Evolutionary conservation across 1,140 invertebrate species (phyloP), one percentile per base, ranked within the genome.

Genomic region (Diploscapter pachys): DNA sequence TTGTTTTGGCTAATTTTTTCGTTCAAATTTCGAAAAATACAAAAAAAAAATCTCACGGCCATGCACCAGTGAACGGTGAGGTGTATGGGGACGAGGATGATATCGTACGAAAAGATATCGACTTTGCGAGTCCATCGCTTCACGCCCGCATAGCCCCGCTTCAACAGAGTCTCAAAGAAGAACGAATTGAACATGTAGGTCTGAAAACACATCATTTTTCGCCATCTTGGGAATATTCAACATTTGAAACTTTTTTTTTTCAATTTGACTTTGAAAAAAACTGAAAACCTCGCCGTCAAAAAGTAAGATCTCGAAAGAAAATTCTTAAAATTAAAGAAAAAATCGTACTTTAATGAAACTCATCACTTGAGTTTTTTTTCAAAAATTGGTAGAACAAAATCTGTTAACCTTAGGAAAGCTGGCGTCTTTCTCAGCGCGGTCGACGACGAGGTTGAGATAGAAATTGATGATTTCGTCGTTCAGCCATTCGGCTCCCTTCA

Each of bases 391-490:
- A 31, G 31, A 31, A 31, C 31, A 31, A 31, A 31, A 31, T 31
- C 31, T 31, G 31, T 31, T 31, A 5, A 84, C 81, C 52, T 85
- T 84, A 11, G 82, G 82, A 2, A 83, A 71, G 4, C 63, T 57
- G 4, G 48, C 9, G 13, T 86, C 80, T 13, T 89, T 86, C 78
- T 89, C 89, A 53, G 90, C 89, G 80, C 94, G 83, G 75, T 91
- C 90, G 84, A 91, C 91, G 54, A 96, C 87, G 76, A 94, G 85
- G 83, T 92, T 92, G 90, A 95, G 92, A 85, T 95, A 96, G 86
- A 93, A 96, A 86, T 96, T 92, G 71, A 97, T 97, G 1, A 98
- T 92, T 87, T 96, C 94, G 87, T 98, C 95, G 84, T 98, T 98
- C 0, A 98, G 88, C 95, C 95, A 98, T 85, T 93, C 93, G 0